phyloP scores from a whole-genome alignment of 2,888 invertebrate genomes.

The Caenorhabditis sulstoni region DNA sequence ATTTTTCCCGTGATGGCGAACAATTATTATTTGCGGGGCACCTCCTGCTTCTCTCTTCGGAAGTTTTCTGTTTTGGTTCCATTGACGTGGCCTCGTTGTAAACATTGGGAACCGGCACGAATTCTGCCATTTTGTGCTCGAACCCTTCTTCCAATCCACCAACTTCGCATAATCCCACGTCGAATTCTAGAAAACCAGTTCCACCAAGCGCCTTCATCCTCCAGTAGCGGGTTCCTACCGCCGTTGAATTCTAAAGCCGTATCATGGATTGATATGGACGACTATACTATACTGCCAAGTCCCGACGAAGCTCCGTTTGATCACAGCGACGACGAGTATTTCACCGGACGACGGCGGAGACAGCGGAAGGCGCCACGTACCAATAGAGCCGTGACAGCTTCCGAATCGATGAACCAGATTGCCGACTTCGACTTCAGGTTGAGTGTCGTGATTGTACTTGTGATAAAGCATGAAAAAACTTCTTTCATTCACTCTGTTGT shows the following conservation, averaged over 20 bases:
- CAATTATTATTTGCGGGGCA: conserved; percentile 56
- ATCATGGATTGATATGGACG: conserved; percentile 70
- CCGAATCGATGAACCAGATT: conserved; percentile 61
- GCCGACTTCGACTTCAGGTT: conserved; percentile 62
- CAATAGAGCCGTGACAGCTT: conserved; percentile 35
- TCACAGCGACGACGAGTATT: conserved; percentile 58
- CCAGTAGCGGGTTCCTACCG: conserved; percentile 59
- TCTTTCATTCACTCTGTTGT: background rate
- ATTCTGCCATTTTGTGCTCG: conserved; percentile 30
- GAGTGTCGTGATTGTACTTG: conserved; percentile 11
- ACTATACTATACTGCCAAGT: conserved; percentile 64
- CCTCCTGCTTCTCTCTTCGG: conserved; percentile 9
- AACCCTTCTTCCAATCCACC: conserved; percentile 4
- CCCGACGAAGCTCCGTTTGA: conserved; percentile 67
- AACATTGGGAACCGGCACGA: conserved; percentile 27
- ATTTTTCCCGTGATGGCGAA: conserved; percentile 36
- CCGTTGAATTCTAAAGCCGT: conserved; percentile 61
- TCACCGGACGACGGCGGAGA: conserved; percentile 34
- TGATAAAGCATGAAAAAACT: background rate
- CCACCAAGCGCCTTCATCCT: conserved; percentile 53
- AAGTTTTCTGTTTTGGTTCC: conserved; percentile 52
- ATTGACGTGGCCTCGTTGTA: conserved; percentile 28
- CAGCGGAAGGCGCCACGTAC: conserved; percentile 32
- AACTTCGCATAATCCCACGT: conserved; percentile 16
- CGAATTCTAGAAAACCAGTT: conserved; percentile 50